Evolutionary conservation across 2,113 vertebrate genomes (phyloP), one percentile per base, ranked within the genome.

Genomic region (Thalassarche chlororhynchos): DNA sequence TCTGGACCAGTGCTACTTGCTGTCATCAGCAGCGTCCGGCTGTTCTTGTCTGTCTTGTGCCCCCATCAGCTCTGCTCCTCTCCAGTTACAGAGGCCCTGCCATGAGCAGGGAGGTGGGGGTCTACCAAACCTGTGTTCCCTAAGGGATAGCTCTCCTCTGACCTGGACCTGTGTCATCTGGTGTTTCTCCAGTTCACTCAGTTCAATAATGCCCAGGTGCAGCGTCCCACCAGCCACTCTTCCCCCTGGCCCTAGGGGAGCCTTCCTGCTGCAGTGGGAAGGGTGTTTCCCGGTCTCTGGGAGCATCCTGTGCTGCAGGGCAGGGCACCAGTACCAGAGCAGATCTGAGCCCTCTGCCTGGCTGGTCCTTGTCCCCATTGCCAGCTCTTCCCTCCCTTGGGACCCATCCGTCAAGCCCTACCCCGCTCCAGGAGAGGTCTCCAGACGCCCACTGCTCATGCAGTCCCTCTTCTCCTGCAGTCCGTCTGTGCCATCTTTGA

Each of bases 401-500:
- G 14, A 87, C 44, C 44, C 5, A 5, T 84, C 26, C 8, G 1
- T 86, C 47, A 34, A 52, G 44, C 57, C 44, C 70, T 24, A 79
- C 28, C 12, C 36, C 8, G 38, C 19, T 17, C 10, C 4, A 4
- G 9, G 64, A 47, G 25, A 49, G 44, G 40, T 78, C 34, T 87
- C 9, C 78, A 49, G 58, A 25, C 19, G 14, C 8, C 69, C 2
- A 0, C 31, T 55, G 58, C 54, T 95, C 14, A 96, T 14, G 5
- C 44, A 17, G 8, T 54, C 52, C 51, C 47, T 97, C 58, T 88
- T 94, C 90, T 83, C 52, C 95, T 10, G 5, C 97, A 99, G 99
- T 99, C 99, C 4, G 99, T 99, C 81, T 99, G 99, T 52, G 99
- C 99, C 79, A 99, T 99, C 97, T 99, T 99, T 96, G 99, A 99